Evolutionary conservation across 64 coral and sea anemone species (phyloP).

Genomic region (Actinia equina): DNA sequence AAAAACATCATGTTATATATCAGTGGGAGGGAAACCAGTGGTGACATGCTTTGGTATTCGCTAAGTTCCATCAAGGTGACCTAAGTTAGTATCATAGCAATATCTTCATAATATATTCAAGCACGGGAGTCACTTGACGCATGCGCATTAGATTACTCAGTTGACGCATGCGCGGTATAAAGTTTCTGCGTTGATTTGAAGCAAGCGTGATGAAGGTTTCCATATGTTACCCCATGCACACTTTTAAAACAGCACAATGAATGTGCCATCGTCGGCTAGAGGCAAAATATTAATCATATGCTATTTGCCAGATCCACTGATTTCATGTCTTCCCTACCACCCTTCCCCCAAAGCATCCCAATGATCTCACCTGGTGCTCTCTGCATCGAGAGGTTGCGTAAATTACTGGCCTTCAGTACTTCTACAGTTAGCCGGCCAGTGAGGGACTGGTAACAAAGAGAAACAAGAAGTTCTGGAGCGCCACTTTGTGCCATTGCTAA

Average conservation of each 20-base stretch:
- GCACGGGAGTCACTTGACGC: background rate
- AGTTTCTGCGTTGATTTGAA: background rate
- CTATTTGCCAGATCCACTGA: too few species aligned
- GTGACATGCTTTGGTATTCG: too few species aligned
- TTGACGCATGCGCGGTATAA: background rate
- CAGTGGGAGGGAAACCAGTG: too few species aligned
- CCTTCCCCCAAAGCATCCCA: background rate
- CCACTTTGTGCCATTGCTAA: slow-evolving; percentile 92
- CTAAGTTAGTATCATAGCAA: too few species aligned
- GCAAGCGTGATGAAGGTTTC: background rate
- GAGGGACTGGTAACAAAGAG: slow-evolving; percentile 95
- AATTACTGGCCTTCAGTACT: slow-evolving; percentile 94
- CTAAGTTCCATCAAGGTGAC: too few species aligned
- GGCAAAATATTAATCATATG: too few species aligned
- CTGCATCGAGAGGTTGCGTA: slow-evolving; percentile 90
- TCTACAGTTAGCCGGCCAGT: slow-evolving; percentile 95
- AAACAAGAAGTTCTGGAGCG: slow-evolving; percentile 88
- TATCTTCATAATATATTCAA: background rate
- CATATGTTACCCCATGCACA: background rate
- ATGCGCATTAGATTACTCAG: background rate
- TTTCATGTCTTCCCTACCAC: background rate
- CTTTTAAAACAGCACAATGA: background rate
- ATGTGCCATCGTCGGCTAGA: too few species aligned
- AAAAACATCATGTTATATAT: background rate
- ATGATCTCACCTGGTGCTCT: slow-evolving; percentile 81